Evolutionary conservation across 2,888 invertebrate species (phyloP).

Genomic region (Platycnemis pennipes): DNA sequence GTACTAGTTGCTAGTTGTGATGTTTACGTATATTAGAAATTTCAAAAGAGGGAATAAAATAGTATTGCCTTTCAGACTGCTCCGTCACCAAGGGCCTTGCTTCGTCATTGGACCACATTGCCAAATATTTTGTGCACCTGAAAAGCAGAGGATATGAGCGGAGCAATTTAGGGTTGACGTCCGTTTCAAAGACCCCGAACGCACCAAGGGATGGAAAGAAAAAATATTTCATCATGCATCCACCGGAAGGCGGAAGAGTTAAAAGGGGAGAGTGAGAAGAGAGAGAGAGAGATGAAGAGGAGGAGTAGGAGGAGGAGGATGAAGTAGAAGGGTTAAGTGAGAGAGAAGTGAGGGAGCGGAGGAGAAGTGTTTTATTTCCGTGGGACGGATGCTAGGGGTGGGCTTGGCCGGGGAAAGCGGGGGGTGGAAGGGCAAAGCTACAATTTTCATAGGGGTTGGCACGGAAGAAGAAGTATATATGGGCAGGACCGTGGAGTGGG

Average conservation of each 20-base stretch:
- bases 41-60: too few relatives aligned
- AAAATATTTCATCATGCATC: neutral
- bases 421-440: neutral
- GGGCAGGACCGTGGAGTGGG: neutral
- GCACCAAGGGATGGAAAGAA: neutral
- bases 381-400: neutral
- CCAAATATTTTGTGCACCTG: too few relatives aligned
- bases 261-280: neutral
- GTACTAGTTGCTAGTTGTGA: too few relatives aligned
- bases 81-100: too few relatives aligned
- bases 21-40: too few relatives aligned
- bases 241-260: neutral
- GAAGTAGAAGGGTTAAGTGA: neutral
- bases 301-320: neutral
- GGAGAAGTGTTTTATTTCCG: conserved; percentile 43
- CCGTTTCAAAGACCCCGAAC: too few relatives aligned
- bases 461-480: neutral
- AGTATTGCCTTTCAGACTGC: too few relatives aligned
- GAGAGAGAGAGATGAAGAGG: neutral
- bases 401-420: neutral
- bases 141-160: too few relatives aligned
- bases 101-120: too few relatives aligned
- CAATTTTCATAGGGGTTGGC: conserved; percentile 36
- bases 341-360: neutral
- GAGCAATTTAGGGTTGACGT: too few relatives aligned